phyloP scores from a whole-genome alignment of 2,113 vertebrate species.

The Aldabrachelys gigantea region DNA sequence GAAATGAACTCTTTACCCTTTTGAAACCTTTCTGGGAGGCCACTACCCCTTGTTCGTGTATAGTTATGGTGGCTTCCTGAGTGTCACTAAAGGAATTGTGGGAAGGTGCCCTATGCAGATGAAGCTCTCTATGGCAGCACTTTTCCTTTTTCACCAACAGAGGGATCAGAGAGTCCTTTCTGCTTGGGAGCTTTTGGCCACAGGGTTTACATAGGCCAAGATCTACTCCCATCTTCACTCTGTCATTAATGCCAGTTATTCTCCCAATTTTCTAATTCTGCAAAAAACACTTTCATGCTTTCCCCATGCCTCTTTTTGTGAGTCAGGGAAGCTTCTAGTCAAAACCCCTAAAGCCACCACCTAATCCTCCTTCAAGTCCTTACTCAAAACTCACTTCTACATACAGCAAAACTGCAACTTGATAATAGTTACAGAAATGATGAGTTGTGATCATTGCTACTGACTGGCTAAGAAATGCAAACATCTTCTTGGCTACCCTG shows the following conservation, averaged over 20 bases:
- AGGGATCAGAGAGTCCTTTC: neutral
- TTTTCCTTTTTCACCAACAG: neutral
- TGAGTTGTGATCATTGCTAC: neutral
- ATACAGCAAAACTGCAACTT: neutral
- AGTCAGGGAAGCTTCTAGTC: neutral
- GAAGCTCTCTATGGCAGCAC: neutral
- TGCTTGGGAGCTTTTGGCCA: neutral
- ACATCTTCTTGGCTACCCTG: neutral
- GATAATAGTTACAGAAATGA: neutral
- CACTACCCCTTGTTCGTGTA: neutral
- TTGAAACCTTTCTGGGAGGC: neutral
- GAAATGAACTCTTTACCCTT: neutral
- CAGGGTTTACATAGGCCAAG: neutral
- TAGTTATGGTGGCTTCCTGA: neutral
- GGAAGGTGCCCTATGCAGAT: neutral
- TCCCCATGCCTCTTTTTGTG: neutral
- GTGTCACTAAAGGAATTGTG: neutral
- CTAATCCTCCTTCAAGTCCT: neutral
- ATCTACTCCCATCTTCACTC: neutral
- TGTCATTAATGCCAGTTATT: neutral
- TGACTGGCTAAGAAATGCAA: neutral
- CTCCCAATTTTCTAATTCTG: neutral
- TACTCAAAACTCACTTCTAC: neutral
- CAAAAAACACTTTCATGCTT: neutral
- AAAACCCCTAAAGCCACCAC: neutral